phyloP scores from a whole-genome alignment of 2,888 invertebrate species.

The Ectemnius cavifrons region DNA sequence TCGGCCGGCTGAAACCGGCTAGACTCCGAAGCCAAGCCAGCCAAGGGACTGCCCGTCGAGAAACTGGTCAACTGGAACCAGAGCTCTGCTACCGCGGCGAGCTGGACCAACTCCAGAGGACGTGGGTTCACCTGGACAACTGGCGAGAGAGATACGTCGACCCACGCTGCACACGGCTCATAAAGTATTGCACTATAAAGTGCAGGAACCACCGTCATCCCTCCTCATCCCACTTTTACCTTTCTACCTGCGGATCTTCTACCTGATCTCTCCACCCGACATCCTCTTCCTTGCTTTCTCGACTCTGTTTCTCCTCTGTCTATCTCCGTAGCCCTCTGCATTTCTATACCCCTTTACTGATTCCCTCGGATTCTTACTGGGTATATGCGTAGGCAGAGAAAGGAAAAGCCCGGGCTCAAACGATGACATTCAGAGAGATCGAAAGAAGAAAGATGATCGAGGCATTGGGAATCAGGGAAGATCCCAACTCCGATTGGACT shows the following conservation, averaged over 20 bases:
- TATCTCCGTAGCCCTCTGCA: slow-evolving; percentile 7
- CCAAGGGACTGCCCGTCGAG: slow-evolving; percentile 58
- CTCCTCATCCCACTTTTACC: slow-evolving; percentile 46
- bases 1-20: slow-evolving; percentile 52
- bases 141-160: slow-evolving; percentile 60
- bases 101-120: slow-evolving; percentile 55
- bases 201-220: slow-evolving; percentile 57
- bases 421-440: slow-evolving; percentile 51
- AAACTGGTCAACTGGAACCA: slow-evolving; percentile 70
- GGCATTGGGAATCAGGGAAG: slow-evolving; percentile 6
- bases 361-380: slow-evolving; percentile 21
- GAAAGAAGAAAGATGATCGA: neutral
- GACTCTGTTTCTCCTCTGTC: neutral
- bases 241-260: slow-evolving; percentile 12
- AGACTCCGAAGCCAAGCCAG: slow-evolving; percentile 39
- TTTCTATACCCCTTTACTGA: slow-evolving; percentile 19
- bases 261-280: slow-evolving; percentile 1
- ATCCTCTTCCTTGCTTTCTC: slow-evolving; percentile 10
- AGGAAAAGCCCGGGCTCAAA: slow-evolving; percentile 64
- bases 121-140: slow-evolving; percentile 67
- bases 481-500: neutral
- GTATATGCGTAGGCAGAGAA: slow-evolving; percentile 70
- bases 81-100: slow-evolving; percentile 65
- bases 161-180: slow-evolving; percentile 63
- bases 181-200: slow-evolving; percentile 70